A percentile compares a stretch with the other conserved stretches of the same genome.
phyloP scores from a whole-genome alignment of 1,140 invertebrate species.

The Bombus consobrinus region DNA sequence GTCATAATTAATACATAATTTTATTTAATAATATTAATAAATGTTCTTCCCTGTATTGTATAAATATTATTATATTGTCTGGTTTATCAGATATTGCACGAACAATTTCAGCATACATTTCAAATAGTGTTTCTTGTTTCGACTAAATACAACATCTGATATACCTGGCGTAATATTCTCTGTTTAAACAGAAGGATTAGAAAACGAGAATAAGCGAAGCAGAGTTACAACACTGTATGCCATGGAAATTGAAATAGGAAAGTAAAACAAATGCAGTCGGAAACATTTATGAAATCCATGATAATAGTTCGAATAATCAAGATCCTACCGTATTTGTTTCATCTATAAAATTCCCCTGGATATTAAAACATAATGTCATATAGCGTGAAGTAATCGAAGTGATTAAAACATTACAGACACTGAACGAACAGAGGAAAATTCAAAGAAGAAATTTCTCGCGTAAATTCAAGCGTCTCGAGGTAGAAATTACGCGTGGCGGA shows the following conservation, averaged over 20 bases:
- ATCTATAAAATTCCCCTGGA: too few species aligned
- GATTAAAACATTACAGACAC: not conserved
- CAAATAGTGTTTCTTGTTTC: not conserved
- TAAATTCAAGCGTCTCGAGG: not conserved
- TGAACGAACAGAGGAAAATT: not conserved
- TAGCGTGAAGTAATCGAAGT: too few species aligned
- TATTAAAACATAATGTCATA: too few species aligned
- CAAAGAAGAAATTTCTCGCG: not conserved
- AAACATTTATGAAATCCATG: not conserved
- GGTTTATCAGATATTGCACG: too few species aligned
- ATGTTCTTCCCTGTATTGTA: not conserved
- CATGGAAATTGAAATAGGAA: not conserved
- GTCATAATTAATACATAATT: not conserved
- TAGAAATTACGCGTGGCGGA: constrained; percentile 39
- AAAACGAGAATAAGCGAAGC: not conserved
- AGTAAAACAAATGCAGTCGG: not conserved
- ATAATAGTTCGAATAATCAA: not conserved
- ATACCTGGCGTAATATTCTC: not conserved
- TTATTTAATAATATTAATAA: not conserved
- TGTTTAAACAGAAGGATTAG: not conserved
- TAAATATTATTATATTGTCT: too few species aligned
- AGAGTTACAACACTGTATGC: not conserved
- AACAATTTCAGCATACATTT: not conserved
- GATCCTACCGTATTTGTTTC: too few species aligned
- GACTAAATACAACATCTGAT: not conserved